phyloP scores from a whole-genome alignment of 2,797 vertebrate species.

The Neosilurus hyrtlii region DNA sequence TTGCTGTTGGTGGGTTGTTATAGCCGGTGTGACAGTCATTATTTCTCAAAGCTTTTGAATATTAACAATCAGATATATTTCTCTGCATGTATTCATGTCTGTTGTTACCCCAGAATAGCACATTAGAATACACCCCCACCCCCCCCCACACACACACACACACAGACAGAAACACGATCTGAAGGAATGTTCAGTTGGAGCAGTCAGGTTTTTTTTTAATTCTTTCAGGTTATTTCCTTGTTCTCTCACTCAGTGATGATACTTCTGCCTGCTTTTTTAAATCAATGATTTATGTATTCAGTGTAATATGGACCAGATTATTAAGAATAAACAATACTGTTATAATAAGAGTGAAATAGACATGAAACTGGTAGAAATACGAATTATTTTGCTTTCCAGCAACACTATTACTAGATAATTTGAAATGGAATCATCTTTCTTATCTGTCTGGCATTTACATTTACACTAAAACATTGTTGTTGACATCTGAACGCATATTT shows the following conservation, averaged over 20 bases:
- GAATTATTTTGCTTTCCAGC: neutral
- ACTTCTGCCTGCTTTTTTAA: neutral
- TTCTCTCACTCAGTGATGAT: neutral
- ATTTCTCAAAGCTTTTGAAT: neutral
- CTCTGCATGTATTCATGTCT: slow-evolving; percentile 15
- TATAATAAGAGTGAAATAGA: too few relatives aligned
- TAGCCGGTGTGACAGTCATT: neutral
- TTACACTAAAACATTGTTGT: neutral
- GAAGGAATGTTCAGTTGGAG: slow-evolving; percentile 44
- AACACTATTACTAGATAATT: neutral
- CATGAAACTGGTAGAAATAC: neutral
- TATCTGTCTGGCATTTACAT: neutral
- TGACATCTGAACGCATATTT: neutral
- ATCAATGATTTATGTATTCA: too few relatives aligned
- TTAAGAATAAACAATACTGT: neutral
- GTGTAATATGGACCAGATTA: neutral
- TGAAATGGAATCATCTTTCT: neutral
- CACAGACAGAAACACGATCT: slow-evolving; percentile 40
- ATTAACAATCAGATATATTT: neutral
- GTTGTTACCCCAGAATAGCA: slow-evolving; percentile 32
- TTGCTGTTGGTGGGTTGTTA: neutral
- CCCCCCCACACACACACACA: too few relatives aligned
- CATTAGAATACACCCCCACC: too few relatives aligned
- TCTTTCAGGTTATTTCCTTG: slow-evolving; percentile 40
- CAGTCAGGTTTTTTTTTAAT: slow-evolving; percentile 42